Evolutionary conservation across 2,113 vertebrate genomes (phyloP), one percentile per base, ranked within the genome.

Genomic region (Oryzias celebensis): DNA sequence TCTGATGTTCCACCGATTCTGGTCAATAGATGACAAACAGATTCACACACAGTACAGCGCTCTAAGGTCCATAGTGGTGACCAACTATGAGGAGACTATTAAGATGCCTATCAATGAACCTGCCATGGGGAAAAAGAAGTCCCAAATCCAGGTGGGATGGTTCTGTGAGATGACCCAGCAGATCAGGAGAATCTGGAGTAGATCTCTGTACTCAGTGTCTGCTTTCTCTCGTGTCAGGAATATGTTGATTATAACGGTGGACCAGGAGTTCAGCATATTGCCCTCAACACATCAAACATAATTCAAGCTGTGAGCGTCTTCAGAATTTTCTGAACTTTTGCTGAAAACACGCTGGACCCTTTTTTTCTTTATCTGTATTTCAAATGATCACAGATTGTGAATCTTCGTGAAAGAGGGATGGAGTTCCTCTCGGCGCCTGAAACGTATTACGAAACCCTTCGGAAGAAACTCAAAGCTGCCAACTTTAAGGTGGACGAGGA

Each of bases 31-130:
- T 14, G 93, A 94, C 78, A 93, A 92, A 64, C 92, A 94, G 87
- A 91, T 94, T 65, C 91, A 94, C 76, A 94, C 93, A 0, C 61
- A 92, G 47, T 94, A 92, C 87, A 94, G 93, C 14, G 58, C 93
- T 2, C 85, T 94, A 69, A 89, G 92, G 60, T 94, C 93, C 57
- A 92, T 93, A 31, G 93, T 94, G 65, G 87, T 94, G 52, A 88
- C 93, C 8, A 94, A 94, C 86, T 93, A 92, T 41, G 93, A 94
- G 44, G 93, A 94, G 73, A 94, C 93, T 45, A 93, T 94, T 52
- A 94, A 94, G 85, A 93, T 94, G 93, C 93, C 93, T 54, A 94
- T 94, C 60, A 94, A 94, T 15, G 92, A 94, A 52, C 93, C 93
- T 4, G 93, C 93, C 1, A 22, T 14, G 2, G 92, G 93, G 58